phyloP scores from a whole-genome alignment of 2,113 vertebrate genomes.

The Odontesthes bonariensis region DNA sequence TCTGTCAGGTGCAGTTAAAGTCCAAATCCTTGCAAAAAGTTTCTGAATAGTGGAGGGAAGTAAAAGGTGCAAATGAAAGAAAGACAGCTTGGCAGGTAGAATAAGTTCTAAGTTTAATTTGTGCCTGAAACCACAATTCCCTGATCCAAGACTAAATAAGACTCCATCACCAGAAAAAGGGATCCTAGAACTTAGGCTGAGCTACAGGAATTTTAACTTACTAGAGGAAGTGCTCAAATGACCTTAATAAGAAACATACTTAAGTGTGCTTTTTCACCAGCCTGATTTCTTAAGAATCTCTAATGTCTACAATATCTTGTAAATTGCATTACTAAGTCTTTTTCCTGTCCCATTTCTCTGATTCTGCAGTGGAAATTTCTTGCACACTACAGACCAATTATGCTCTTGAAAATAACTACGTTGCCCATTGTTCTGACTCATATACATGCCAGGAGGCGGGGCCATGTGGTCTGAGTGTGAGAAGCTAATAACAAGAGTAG shows the following conservation, averaged over 20 bases:
- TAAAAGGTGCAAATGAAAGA: conserved; percentile 54
- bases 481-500: conserved; percentile 77
- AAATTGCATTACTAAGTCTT: conserved; percentile 28
- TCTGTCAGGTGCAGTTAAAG: conserved; percentile 30
- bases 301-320: conserved; percentile 7
- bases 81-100: conserved; percentile 17
- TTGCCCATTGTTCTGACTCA: conserved; percentile 66
- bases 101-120: conserved; percentile 29
- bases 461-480: conserved; percentile 69
- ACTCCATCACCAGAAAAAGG: neutral
- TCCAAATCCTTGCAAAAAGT: conserved; percentile 43
- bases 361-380: conserved; percentile 21
- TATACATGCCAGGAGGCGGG: conserved; percentile 60
- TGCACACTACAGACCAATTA: conserved; percentile 59
- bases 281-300: conserved; percentile 2
- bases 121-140: conserved; percentile 33
- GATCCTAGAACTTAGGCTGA: conserved; percentile 6
- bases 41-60: conserved; percentile 34
- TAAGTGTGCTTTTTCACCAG: neutral
- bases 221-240: conserved; percentile 14
- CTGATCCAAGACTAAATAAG: conserved; percentile 38
- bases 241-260: conserved; percentile 11
- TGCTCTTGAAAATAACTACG: conserved; percentile 55
- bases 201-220: conserved; percentile 22
- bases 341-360: conserved; percentile 13